Conservation (phyloP, 2,888 invertebrate species). For the Epistrophella euchroma region DNA sequence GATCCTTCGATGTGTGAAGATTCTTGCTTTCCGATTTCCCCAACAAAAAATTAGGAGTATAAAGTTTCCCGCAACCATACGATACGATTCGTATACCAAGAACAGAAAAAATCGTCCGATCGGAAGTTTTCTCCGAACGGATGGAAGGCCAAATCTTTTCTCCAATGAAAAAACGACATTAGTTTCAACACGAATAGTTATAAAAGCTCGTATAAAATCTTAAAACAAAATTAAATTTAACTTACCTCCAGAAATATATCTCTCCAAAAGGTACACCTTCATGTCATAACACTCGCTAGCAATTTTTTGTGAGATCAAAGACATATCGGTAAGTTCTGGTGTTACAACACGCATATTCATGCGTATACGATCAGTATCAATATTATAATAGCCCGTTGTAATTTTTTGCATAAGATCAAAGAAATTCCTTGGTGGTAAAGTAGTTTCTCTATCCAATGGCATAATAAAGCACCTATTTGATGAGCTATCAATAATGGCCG, state of each 20-base stretch:
- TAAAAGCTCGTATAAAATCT: not conserved
- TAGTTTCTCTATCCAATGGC: conserved; percentile 91
- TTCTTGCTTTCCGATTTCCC: too few species aligned
- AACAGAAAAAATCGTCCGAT: too few species aligned
- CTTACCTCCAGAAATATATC: conserved; percentile 88
- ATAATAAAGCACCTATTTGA: conserved; percentile 94
- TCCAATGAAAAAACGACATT: too few species aligned
- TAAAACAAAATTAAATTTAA: conserved; percentile 46
- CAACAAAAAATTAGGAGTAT: too few species aligned
- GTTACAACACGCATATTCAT: conserved; percentile 90
- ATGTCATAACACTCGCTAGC: conserved; percentile 88
- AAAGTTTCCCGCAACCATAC: too few species aligned
- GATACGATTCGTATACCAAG: too few species aligned
- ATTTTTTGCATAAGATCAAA: conserved; percentile 92
- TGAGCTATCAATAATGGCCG: conserved; percentile 91
- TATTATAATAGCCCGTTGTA: conserved; percentile 91
- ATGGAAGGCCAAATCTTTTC: too few species aligned
- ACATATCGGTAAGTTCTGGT: conserved; percentile 88
- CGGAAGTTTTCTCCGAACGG: too few species aligned
- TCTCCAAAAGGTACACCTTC: conserved; percentile 90
- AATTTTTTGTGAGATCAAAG: conserved; percentile 88
- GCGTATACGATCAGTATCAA: conserved; percentile 91
- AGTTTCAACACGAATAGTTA: not conserved
- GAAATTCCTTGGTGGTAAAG: conserved; percentile 91
- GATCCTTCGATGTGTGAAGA: too few species aligned